Conservation (phyloP, 2,888 invertebrate genomes). For the Anoplius nigerrimus region DNA sequence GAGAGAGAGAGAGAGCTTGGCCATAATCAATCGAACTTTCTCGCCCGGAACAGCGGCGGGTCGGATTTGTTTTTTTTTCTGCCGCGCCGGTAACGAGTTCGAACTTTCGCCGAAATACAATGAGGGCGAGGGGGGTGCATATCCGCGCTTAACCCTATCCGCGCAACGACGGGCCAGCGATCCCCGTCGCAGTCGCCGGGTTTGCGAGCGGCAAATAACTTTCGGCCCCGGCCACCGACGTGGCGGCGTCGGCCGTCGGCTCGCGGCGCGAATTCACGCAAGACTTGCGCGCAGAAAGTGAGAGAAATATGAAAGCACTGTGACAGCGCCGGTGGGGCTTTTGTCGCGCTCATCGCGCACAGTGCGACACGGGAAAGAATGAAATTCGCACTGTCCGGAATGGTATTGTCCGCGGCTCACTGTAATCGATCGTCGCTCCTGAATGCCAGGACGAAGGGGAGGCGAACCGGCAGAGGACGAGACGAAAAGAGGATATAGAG, state of each 20-base stretch:
- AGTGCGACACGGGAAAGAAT: slow-evolving; percentile 45
- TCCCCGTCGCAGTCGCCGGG: not conserved
- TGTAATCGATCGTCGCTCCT: slow-evolving; percentile 55
- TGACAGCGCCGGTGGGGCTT: slow-evolving; percentile 32
- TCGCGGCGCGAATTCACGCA: slow-evolving; percentile 44
- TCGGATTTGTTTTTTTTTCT: too few species aligned
- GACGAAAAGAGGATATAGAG: slow-evolving; percentile 13
- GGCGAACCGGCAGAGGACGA: slow-evolving; percentile 13
- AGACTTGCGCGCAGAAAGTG: slow-evolving; percentile 39
- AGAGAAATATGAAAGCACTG: slow-evolving; percentile 43
- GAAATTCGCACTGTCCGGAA: slow-evolving; percentile 52
- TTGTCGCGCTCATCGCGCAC: slow-evolving; percentile 42
- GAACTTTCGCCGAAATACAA: not conserved
- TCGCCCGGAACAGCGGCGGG: too few species aligned
- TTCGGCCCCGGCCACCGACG: slow-evolving; percentile 16
- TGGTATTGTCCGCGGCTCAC: slow-evolving; percentile 51
- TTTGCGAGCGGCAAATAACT: slow-evolving; percentile 31
- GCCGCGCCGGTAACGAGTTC: too few species aligned
- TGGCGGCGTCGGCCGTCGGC: slow-evolving; percentile 21
- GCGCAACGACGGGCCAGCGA: too few species aligned
- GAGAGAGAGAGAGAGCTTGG: too few species aligned
- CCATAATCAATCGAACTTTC: too few species aligned
- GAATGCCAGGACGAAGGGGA: slow-evolving; percentile 43
- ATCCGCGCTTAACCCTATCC: not conserved
- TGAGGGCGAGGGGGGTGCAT: not conserved